A percentile compares a stretch with the other conserved stretches of the same genome.
phyloP scores from a whole-genome alignment of 2,113 vertebrate genomes.

The Nesospiza acunhae region DNA sequence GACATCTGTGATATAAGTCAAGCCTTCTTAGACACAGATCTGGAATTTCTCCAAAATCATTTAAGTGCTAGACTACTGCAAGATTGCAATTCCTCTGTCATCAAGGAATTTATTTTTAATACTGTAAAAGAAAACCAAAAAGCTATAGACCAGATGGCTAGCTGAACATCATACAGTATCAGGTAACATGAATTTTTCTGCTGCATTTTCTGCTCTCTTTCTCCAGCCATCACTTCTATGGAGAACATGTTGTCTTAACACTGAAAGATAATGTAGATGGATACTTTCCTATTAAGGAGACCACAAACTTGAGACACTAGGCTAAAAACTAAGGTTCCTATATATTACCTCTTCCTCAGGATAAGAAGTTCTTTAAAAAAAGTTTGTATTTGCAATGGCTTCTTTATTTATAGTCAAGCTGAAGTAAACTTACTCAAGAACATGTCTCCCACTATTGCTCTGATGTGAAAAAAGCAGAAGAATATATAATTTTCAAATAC shows the following conservation, averaged over 20 bases:
- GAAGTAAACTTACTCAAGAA: not conserved
- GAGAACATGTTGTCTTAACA: not conserved
- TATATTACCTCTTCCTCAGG: not conserved
- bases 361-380: not conserved
- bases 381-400: not conserved
- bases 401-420: not conserved
- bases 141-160: not conserved
- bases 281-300: not conserved
- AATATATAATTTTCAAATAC: not conserved
- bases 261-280: not conserved
- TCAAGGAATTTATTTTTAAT: not conserved
- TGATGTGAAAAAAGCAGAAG: not conserved
- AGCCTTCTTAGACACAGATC: not conserved
- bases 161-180: not conserved
- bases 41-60: not conserved
- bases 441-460: not conserved
- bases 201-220: not conserved
- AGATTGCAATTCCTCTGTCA: not conserved
- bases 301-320: not conserved
- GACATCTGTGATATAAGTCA: not conserved
- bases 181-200: not conserved
- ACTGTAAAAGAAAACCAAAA: not conserved
- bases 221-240: not conserved
- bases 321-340: not conserved
- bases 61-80: not conserved